Evolutionary conservation across 2,113 vertebrate genomes (phyloP).

Genomic region (Nasalis larvatus): DNA sequence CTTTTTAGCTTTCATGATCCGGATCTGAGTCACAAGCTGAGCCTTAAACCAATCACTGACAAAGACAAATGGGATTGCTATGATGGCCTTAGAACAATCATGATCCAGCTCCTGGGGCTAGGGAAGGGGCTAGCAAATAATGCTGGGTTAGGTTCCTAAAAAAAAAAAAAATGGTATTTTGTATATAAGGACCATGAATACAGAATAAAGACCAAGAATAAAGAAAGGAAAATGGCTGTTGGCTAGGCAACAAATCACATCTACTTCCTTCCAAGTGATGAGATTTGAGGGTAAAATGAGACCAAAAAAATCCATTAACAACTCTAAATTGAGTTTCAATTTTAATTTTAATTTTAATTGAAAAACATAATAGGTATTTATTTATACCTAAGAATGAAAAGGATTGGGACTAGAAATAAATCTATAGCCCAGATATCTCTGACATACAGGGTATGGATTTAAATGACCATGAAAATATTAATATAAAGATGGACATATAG

Average conservation of each 20-base stretch:
- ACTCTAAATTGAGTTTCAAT: background rate
- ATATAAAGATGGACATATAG: background rate
- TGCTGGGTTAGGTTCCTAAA: background rate
- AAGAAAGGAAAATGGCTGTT: background rate
- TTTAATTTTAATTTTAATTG: slow-evolving; percentile 19
- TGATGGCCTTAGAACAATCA: background rate
- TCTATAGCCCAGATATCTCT: background rate
- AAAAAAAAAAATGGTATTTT: background rate
- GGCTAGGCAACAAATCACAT: background rate
- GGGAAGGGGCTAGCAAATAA: background rate
- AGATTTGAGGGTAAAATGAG: background rate
- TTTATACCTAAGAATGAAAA: background rate
- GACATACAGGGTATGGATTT: background rate
- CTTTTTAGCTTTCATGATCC: background rate
- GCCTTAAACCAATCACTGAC: background rate
- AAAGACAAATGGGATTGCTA: background rate
- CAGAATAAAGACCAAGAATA: background rate
- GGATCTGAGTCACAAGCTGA: background rate
- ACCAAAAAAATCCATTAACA: background rate
- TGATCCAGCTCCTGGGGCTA: background rate
- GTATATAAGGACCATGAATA: background rate
- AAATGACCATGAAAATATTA: background rate
- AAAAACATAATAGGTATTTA: background rate
- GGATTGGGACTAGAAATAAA: background rate
- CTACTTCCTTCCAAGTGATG: background rate